These are phyloP conservation scores for Hypsibius dujardini DNA, from an alignment of 1,140 invertebrate genomes.

Conservation along the genomic window DNA sequence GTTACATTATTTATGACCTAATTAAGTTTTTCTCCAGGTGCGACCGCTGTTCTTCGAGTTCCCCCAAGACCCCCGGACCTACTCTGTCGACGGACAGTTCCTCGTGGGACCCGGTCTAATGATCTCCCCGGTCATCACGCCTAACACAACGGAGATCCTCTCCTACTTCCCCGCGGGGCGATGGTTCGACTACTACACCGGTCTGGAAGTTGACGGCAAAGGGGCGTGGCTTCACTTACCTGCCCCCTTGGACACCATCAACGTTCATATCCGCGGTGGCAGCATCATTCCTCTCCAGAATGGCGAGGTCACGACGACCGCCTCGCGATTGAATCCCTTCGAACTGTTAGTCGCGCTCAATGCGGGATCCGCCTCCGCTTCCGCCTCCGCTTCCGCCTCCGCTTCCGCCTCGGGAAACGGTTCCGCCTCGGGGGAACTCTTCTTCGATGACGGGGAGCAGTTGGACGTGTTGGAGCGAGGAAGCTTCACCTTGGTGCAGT, in stretches of 20 bases:
- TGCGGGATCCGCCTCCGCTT: conserved; percentile 19
- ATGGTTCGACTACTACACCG: conserved; percentile 54
- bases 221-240: conserved; percentile 32
- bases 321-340: conserved; percentile 40
- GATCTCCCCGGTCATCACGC: conserved; percentile 49
- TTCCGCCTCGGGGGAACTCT: conserved; percentile 46
- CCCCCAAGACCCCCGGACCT: conserved; percentile 45
- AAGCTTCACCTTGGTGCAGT: too few relatives aligned
- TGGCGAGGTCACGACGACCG: conserved; percentile 4
- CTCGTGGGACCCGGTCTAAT: conserved; percentile 55
- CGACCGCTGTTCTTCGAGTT: conserved; percentile 63
- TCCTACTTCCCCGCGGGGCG: conserved; percentile 49
- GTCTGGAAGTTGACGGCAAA: conserved; percentile 17
- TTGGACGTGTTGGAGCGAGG: background rate
- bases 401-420: conserved; percentile 23
- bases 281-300: conserved; percentile 42
- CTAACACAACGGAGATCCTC: conserved; percentile 32
- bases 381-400: too few relatives aligned
- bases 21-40: conserved; percentile 23
- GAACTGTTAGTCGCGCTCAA: conserved; percentile 44
- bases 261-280: conserved; percentile 50
- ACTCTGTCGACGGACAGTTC: conserved; percentile 57
- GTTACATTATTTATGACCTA: too few relatives aligned
- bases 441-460: conserved; percentile 55
- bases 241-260: conserved; percentile 45